Evolutionary conservation across 2,888 invertebrate genomes (phyloP).

Genomic region (Mellilla xanthometata): DNA sequence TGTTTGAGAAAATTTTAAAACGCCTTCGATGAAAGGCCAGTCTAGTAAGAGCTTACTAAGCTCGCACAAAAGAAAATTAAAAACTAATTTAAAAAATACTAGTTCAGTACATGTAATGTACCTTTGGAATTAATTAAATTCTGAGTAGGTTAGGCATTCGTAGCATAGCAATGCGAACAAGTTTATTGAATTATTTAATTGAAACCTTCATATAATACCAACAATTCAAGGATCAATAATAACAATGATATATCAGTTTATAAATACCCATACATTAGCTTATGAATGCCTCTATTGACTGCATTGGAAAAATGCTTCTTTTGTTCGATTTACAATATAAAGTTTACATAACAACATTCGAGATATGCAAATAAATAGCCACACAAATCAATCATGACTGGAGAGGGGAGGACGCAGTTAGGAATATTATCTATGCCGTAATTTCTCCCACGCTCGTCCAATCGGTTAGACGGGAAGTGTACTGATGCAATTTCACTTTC

Average conservation of each 20-base stretch:
- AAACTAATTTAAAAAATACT: too few species aligned
- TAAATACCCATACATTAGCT: background rate
- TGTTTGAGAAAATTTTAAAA: too few species aligned
- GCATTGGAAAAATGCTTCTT: constrained; percentile 10
- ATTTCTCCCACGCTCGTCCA: constrained; percentile 52
- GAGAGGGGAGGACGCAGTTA: constrained; percentile 18
- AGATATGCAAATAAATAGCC: constrained; percentile 25
- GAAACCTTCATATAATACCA: constrained; percentile 12
- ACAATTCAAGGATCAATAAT: constrained; percentile 14
- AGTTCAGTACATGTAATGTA: too few species aligned
- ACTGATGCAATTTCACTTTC: constrained; percentile 66
- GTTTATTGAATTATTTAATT: constrained; percentile 5
- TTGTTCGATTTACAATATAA: constrained; percentile 12
- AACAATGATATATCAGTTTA: background rate
- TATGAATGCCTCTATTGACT: constrained; percentile 7
- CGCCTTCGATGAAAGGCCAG: too few species aligned
- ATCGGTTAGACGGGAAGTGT: constrained; percentile 51
- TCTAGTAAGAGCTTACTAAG: too few species aligned
- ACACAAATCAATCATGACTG: constrained; percentile 2
- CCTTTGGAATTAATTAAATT: too few species aligned
- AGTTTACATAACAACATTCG: constrained; percentile 17
- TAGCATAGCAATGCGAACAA: background rate
- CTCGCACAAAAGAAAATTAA: too few species aligned
- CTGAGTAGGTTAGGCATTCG: background rate
- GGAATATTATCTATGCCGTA: constrained; percentile 36